A percentile compares a stretch with the other conserved stretches of the same genome.
Evolutionary conservation across 2,113 vertebrate genomes (phyloP).

Genomic region (Ascaphus truei): DNA sequence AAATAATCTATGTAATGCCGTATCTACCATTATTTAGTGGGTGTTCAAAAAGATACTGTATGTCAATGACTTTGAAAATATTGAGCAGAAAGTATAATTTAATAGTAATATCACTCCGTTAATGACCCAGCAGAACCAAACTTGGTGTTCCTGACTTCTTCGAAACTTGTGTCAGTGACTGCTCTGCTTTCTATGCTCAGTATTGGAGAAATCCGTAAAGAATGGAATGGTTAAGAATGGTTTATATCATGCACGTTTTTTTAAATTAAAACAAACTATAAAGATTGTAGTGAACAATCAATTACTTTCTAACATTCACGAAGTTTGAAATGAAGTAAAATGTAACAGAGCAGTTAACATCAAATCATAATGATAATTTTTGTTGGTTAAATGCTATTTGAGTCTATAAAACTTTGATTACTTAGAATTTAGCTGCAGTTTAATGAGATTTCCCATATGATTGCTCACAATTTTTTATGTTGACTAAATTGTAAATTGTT

Average conservation of each 20-base stretch:
- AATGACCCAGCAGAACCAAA: too few species aligned
- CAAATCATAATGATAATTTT: constrained; percentile 96
- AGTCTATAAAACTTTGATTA: constrained; percentile 99
- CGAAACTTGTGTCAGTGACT: too few species aligned
- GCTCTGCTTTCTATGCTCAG: too few species aligned
- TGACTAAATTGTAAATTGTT: constrained; percentile 82
- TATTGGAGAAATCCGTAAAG: constrained; percentile 50
- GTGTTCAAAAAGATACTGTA: too few species aligned
- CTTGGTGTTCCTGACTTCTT: too few species aligned
- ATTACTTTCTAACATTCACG: constrained; percentile 44
- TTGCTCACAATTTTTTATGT: constrained; percentile 94
- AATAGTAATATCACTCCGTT: too few species aligned
- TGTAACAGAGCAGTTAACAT: constrained; percentile 90
- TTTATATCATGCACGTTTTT: constrained; percentile 48
- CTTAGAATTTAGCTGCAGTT: constrained; percentile 92
- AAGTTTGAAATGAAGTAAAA: constrained; percentile 79
- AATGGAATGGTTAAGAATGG: constrained; percentile 48
- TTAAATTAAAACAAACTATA: constrained; percentile 56
- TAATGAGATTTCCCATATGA: constrained; percentile 91
- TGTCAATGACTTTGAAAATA: too few species aligned
- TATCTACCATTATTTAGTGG: too few species aligned
- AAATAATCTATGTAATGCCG: too few species aligned
- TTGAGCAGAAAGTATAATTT: too few species aligned
- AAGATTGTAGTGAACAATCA: constrained; percentile 16
- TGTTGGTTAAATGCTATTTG: constrained; percentile 95